Base-by-base conservation (phyloP, 2,113 vertebrate genomes). In the Anser cygnoides region DNA sequence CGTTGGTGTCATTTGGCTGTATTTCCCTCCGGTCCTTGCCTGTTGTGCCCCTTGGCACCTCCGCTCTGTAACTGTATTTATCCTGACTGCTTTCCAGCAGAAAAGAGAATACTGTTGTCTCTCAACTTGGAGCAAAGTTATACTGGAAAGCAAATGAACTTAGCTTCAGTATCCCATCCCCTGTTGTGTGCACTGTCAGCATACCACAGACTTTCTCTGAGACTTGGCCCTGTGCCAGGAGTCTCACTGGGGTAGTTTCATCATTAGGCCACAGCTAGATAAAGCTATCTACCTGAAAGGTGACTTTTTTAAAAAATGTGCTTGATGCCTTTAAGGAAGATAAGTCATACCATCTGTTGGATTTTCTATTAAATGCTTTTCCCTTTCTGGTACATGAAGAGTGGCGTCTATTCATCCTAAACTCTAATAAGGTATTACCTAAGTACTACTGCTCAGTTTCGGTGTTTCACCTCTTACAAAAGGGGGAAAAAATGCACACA, bases 1-100 rank as follows among this genome's bases (percentile, higher is more conserved):
- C 4, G 3, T 4, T 52, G 3, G 6, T 33, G 35, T 17, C 2
- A 1, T 50, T 41, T 71, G 61, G 17, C 35, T 2, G 3, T 6
- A 1, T 68, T 65, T 80, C 33, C 33, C 57, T 17, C 0, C 1
- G 71, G 44, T 58, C 46, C n/a, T 63, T 35, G 44, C 25, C 55
- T 80, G 15, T 79, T 80, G 15, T 79, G 25, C 52, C 5, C 19
- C 19, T 82, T 82, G 46, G 16, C 16, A 54, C 25, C 50, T 70
- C 29, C 10, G 28, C 6, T 5, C 66, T 15, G 1, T 78, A 78
- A 71, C 3, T 52, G 5, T 39, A 26, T 77, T 87, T 80, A 4
- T 61, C 31, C 39, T 55, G 33, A n/a, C 68, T 10, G 2, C 22
- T 79, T 89, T 26, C 37, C 23, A 74, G 44, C 16, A 70, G 65